These are phyloP conservation scores for Ceraclea dissimilis DNA, from an alignment of 2,888 invertebrate genomes.

Conservation along the genomic window DNA sequence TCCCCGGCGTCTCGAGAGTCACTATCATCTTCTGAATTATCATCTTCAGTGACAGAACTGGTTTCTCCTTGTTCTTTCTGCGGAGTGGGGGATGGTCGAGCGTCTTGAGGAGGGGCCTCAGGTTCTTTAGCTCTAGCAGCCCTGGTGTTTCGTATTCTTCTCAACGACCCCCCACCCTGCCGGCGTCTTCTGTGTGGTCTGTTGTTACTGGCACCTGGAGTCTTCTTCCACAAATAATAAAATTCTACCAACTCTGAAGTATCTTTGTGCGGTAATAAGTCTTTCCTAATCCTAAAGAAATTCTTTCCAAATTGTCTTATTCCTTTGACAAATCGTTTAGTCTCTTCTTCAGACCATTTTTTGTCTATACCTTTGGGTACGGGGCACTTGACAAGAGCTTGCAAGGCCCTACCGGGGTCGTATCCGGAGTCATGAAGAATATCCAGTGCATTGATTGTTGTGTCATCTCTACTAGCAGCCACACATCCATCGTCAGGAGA, in stretches of 20 bases:
- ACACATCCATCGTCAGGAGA: slow-evolving; percentile 95
- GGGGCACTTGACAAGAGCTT: slow-evolving; percentile 94
- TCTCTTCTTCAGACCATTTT: slow-evolving; percentile 97
- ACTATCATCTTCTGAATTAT: slow-evolving; percentile 92
- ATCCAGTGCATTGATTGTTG: slow-evolving; percentile 94
- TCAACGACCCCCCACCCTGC: slow-evolving; percentile 78
- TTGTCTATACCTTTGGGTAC: slow-evolving; percentile 95
- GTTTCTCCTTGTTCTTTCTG: slow-evolving; percentile 60
- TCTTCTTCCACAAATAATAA: slow-evolving; percentile 99
- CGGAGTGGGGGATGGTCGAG: slow-evolving; percentile 59
- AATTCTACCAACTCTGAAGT: slow-evolving; percentile 96
- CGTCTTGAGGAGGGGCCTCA: slow-evolving; percentile 49
- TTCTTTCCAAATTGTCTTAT: slow-evolving; percentile 98
- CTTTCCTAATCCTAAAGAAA: slow-evolving; percentile 95
- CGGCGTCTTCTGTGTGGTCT: slow-evolving; percentile 86
- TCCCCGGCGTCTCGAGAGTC: slow-evolving; percentile 79
- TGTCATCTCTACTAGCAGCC: slow-evolving; percentile 94
- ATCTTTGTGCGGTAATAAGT: slow-evolving; percentile 93
- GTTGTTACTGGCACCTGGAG: slow-evolving; percentile 94
- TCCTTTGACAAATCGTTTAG: slow-evolving; percentile 97
- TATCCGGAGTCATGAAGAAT: slow-evolving; percentile 94
- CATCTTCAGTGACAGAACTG: slow-evolving; percentile 79
- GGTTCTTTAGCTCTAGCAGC: slow-evolving; percentile 75
- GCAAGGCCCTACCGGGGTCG: slow-evolving; percentile 92
- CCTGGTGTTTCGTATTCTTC: slow-evolving; percentile 80